These are phyloP conservation scores for Neogale vison DNA, from an alignment of 2,113 vertebrate genomes.

Conservation along the genomic window DNA sequence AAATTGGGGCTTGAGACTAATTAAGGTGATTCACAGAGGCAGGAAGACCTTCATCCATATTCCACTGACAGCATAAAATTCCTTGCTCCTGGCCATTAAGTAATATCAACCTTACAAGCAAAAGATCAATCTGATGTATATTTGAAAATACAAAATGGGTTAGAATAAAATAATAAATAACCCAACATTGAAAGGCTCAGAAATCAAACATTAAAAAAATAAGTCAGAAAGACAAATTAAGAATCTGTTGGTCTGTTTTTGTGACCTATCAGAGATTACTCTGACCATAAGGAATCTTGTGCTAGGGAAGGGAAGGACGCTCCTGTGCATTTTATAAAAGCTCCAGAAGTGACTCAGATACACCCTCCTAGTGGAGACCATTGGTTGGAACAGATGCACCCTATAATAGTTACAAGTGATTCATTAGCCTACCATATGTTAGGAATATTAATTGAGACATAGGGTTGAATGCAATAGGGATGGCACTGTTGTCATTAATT, in stretches of 20 bases:
- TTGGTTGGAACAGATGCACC: constrained; percentile 14
- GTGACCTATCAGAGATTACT: neutral
- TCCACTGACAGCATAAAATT: neutral
- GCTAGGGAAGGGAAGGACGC: neutral
- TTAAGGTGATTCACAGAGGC: neutral
- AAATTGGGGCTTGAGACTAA: neutral
- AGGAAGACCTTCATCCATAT: neutral
- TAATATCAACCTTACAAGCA: neutral
- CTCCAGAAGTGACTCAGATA: neutral
- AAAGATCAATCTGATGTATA: constrained; percentile 7
- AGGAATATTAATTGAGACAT: constrained; percentile 37
- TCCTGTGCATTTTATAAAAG: neutral
- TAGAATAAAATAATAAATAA: constrained; percentile 5
- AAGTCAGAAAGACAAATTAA: constrained; percentile 15
- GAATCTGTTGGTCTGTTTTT: neutral
- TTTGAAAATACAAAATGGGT: neutral
- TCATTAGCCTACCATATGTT: constrained; percentile 37
- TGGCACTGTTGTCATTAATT: constrained; percentile 54
- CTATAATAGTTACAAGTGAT: constrained; percentile 53
- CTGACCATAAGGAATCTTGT: neutral
- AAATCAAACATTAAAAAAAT: neutral
- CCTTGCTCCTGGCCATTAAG: neutral
- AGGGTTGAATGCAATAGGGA: constrained; percentile 25
- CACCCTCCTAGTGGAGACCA: neutral
- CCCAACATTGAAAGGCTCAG: neutral